A percentile compares a stretch with the other conserved stretches of the same genome.
phyloP scores from a whole-genome alignment of 1,140 invertebrate genomes.

The Bombus turneri region DNA sequence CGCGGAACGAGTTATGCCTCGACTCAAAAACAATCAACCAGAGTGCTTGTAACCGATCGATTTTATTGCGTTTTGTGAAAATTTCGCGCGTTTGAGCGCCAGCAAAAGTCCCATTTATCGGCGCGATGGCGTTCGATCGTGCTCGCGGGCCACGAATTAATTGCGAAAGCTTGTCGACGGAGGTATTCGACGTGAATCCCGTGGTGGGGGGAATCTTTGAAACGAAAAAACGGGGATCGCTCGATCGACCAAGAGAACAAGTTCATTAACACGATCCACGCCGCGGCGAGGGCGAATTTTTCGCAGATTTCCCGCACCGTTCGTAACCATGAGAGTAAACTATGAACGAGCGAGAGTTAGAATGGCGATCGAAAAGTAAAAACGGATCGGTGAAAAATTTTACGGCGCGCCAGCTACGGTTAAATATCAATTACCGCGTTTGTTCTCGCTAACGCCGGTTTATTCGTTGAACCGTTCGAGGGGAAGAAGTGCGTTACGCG shows the following conservation, averaged over 20 bases:
- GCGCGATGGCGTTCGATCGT: neutral
- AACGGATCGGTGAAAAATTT: slow-evolving; percentile 24
- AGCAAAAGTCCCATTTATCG: slow-evolving; percentile 5
- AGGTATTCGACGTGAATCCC: neutral
- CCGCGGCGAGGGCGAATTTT: neutral
- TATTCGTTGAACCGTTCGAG: neutral
- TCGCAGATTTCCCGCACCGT: neutral
- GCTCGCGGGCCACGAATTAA: slow-evolving; percentile 25
- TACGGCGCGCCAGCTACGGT: neutral
- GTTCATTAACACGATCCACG: slow-evolving; percentile 20
- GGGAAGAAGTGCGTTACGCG: neutral
- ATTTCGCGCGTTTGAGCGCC: neutral
- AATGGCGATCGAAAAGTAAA: neutral
- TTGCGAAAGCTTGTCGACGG: slow-evolving; percentile 19
- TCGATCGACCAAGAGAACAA: neutral
- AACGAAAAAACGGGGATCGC: neutral
- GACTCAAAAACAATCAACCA: slow-evolving; percentile 4
- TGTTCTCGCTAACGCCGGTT: slow-evolving; percentile 8
- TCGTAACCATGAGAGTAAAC: neutral
- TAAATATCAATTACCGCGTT: slow-evolving; percentile 33
- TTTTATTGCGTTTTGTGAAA: slow-evolving; percentile 7
- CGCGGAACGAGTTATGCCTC: neutral
- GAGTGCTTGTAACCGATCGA: slow-evolving; percentile 18
- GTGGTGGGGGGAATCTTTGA: neutral
- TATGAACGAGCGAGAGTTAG: neutral